These are phyloP conservation scores for Gasterosteus aculeatus DNA, from an alignment of 2,113 vertebrate genomes.

Conservation along the genomic window DNA sequence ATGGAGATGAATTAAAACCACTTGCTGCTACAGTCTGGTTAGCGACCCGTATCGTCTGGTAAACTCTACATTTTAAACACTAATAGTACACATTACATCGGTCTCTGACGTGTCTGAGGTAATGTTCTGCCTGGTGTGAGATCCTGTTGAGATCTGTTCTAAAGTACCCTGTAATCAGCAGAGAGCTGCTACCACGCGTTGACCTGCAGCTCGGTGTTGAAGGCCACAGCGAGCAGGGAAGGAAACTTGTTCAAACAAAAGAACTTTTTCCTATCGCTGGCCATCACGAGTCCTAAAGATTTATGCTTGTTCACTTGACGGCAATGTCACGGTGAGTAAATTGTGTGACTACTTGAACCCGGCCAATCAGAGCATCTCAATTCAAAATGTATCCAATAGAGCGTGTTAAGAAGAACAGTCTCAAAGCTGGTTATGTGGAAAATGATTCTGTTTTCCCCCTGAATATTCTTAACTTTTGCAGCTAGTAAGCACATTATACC, in stretches of 20 bases:
- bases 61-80: not conserved
- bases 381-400: not conserved
- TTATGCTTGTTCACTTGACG: not conserved
- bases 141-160: not conserved
- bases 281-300: not conserved
- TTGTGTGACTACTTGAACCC: not conserved
- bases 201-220: slow-evolving; percentile 10
- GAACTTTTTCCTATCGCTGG: not conserved
- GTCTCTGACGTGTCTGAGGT: not conserved
- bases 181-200: not conserved
- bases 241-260: not conserved
- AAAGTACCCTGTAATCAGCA: slow-evolving; percentile 46
- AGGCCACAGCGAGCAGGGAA: not conserved
- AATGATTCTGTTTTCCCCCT: not conserved
- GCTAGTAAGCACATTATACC: not conserved
- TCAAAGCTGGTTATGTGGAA: slow-evolving; percentile 4
- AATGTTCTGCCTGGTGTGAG: not conserved
- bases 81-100: not conserved
- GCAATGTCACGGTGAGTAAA: not conserved
- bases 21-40: slow-evolving; percentile 23
- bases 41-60: not conserved
- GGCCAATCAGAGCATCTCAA: not conserved
- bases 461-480: not conserved
- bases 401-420: not conserved
- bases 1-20: not conserved